A percentile compares a stretch with the other conserved stretches of the same genome.
phyloP scores from a whole-genome alignment of 2,888 invertebrate genomes.

The Apocheima hispidaria region DNA sequence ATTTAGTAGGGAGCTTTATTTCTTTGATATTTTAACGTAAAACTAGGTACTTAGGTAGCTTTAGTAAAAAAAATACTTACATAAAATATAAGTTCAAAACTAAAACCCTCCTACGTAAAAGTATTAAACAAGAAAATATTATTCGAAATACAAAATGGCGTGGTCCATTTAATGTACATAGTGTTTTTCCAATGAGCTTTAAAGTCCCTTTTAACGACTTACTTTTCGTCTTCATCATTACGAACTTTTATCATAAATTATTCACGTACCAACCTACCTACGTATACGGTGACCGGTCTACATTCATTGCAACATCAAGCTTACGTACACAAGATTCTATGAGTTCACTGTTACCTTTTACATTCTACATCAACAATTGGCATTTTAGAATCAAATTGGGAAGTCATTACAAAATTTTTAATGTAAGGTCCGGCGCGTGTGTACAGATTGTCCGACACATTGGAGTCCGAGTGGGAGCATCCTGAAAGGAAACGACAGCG shows the following conservation, averaged over 20 bases:
- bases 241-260: neutral
- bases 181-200: too few species aligned
- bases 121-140: too few species aligned
- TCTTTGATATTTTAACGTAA: neutral
- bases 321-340: slow-evolving; percentile 18
- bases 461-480: slow-evolving; percentile 80
- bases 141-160: too few species aligned
- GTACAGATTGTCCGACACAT: slow-evolving; percentile 79
- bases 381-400: slow-evolving; percentile 1
- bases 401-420: slow-evolving; percentile 41
- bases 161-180: too few species aligned
- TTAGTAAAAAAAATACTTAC: neutral
- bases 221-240: slow-evolving; percentile 4
- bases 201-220: too few species aligned
- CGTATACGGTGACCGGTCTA: slow-evolving; percentile 1
- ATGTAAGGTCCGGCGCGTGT: slow-evolving; percentile 59
- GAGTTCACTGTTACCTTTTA: neutral
- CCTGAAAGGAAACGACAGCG: slow-evolving; percentile 82
- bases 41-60: neutral
- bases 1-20: neutral
- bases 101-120: too few species aligned
- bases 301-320: slow-evolving; percentile 9
- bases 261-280: neutral
- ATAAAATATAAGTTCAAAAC: neutral
- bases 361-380: neutral